Evolutionary conservation across 2,888 invertebrate genomes (phyloP).

Genomic region (Cephonodes hylas): DNA sequence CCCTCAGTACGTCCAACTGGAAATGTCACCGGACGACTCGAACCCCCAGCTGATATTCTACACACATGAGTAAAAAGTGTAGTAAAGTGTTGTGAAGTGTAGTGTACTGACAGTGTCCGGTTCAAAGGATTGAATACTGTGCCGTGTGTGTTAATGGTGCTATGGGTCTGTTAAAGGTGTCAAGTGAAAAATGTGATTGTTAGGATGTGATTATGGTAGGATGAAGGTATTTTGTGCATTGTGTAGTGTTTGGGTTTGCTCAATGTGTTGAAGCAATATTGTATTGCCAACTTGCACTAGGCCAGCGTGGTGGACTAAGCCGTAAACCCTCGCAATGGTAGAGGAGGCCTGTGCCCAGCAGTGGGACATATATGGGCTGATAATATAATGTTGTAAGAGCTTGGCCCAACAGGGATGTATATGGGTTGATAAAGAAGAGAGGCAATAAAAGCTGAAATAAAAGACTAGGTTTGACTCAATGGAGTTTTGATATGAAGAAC

Average conservation of each 20-base stretch:
- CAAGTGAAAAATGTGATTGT: background rate
- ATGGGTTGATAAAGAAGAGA: no score
- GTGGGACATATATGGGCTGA: no score
- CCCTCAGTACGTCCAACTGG: slow-evolving; percentile 72
- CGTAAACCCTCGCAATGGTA: no score
- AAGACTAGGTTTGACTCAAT: no score
- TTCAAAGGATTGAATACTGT: background rate
- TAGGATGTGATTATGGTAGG: background rate
- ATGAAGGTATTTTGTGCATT: background rate
- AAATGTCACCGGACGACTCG: slow-evolving; percentile 80
- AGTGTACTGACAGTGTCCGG: background rate
- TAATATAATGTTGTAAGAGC: no score
- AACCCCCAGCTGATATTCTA: slow-evolving; percentile 93
- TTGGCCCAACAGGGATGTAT: no score
- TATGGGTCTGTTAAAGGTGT: background rate
- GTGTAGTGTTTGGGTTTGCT: background rate
- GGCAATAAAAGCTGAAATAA: no score
- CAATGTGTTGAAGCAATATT: no score
- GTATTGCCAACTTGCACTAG: no score
- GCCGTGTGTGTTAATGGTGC: background rate
- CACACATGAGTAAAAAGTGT: slow-evolving; percentile 82
- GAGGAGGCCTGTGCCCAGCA: no score
- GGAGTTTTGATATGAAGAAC: background rate
- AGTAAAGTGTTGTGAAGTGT: background rate
- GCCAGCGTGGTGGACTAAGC: no score